These are phyloP conservation scores for Sebastes reedi DNA, from an alignment of 2,797 vertebrate species.

Conservation along the genomic window DNA sequence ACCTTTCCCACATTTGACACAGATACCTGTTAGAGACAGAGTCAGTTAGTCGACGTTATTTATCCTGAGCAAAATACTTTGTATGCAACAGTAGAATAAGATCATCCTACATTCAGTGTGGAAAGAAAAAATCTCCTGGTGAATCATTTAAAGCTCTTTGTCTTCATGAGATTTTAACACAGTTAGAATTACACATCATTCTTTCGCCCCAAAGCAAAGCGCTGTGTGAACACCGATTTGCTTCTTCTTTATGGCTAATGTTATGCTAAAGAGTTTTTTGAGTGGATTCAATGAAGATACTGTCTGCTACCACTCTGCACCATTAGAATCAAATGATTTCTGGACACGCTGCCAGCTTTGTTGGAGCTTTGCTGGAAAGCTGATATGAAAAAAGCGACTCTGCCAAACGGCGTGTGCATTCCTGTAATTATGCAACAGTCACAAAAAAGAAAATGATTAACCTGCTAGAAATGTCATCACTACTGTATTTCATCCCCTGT, in stretches of 20 bases:
- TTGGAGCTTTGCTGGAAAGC: neutral
- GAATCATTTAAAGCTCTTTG: neutral
- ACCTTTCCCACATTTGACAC: slow-evolving; percentile 97
- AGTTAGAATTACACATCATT: neutral
- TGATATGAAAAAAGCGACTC: neutral
- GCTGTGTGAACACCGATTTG: neutral
- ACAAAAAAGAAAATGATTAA: neutral
- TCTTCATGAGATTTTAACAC: neutral
- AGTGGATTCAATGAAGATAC: neutral
- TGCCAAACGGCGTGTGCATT: neutral
- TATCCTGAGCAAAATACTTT: neutral
- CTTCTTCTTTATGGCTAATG: neutral
- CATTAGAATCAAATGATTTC: neutral
- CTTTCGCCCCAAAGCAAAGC: neutral
- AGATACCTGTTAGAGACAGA: slow-evolving; percentile 88
- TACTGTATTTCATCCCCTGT: neutral
- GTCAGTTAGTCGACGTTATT: slow-evolving; percentile 1
- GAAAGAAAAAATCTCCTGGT: neutral
- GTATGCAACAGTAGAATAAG: neutral
- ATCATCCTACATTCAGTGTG: neutral
- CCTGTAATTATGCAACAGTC: slow-evolving; percentile 12
- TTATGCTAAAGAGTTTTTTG: neutral
- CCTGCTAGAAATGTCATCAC: neutral
- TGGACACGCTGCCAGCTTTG: slow-evolving; percentile 1
- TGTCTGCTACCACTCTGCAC: neutral